phyloP scores from a whole-genome alignment of 2,113 vertebrate species.

The Oryzias melastigma region DNA sequence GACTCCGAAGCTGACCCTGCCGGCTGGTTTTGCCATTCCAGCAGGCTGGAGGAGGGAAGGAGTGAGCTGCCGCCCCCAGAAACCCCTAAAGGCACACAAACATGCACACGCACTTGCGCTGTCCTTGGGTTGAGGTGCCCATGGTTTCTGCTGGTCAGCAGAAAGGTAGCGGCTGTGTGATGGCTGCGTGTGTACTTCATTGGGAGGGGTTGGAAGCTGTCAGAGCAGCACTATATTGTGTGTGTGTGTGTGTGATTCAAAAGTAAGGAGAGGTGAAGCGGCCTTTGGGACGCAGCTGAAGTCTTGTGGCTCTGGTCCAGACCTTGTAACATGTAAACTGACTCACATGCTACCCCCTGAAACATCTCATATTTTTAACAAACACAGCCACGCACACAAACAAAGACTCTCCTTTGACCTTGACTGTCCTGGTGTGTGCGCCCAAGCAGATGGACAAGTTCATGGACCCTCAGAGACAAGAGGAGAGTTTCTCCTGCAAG shows the following conservation, averaged over 20 bases:
- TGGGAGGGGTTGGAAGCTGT: slow-evolving; percentile 19
- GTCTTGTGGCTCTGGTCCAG: slow-evolving; percentile 77
- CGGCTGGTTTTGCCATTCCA: slow-evolving; percentile 78
- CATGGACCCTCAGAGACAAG: slow-evolving; percentile 37
- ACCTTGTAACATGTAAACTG: slow-evolving; percentile 72
- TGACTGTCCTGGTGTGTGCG: slow-evolving; percentile 47
- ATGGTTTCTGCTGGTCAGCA: slow-evolving; percentile 80
- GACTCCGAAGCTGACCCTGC: slow-evolving; percentile 73
- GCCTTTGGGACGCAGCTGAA: slow-evolving; percentile 58
- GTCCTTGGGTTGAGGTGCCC: slow-evolving; percentile 75
- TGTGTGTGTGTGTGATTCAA: slow-evolving; percentile 39
- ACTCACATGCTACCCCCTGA: slow-evolving; percentile 42
- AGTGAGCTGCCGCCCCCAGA: slow-evolving; percentile 55
- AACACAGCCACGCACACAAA: slow-evolving; percentile 27
- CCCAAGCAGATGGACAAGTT: slow-evolving; percentile 67
- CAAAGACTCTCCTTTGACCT: slow-evolving; percentile 56
- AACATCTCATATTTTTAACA: slow-evolving; percentile 43
- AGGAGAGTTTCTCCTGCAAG: slow-evolving; percentile 11
- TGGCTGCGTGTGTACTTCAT: slow-evolving; percentile 44
- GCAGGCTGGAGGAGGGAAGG: slow-evolving; percentile 70
- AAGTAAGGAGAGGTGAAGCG: slow-evolving; percentile 41
- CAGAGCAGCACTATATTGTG: slow-evolving; percentile 15
- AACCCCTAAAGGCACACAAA: slow-evolving; percentile 29
- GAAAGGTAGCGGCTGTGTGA: slow-evolving; percentile 78
- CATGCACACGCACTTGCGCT: slow-evolving; percentile 33